phyloP scores from a whole-genome alignment of 2,888 invertebrate genomes.

The Luperina testacea region DNA sequence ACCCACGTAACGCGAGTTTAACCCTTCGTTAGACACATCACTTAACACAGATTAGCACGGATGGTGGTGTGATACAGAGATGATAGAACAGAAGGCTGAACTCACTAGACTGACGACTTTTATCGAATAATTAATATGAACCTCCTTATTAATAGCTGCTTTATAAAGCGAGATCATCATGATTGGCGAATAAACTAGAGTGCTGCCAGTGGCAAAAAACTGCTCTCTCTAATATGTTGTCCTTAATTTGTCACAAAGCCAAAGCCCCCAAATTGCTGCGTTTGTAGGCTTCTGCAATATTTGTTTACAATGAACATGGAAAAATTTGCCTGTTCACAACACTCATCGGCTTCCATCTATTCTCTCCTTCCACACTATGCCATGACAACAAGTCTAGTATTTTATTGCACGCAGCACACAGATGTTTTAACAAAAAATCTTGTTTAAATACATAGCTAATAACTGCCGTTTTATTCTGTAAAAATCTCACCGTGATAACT shows the following conservation, averaged over 20 bases:
- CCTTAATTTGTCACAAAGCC: background rate
- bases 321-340: background rate
- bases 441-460: too few species aligned
- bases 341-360: background rate
- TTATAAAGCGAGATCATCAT: background rate
- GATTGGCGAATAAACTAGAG: background rate
- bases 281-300: background rate
- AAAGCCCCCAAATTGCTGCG: background rate
- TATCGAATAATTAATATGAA: background rate
- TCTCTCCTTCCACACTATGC: too few species aligned
- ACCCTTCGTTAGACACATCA: conserved; percentile 50
- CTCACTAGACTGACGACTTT: background rate
- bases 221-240: too few species aligned
- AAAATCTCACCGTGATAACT: too few species aligned
- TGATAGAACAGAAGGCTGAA: conserved; percentile 9
- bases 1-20: conserved; percentile 51
- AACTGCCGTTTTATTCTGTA: too few species aligned
- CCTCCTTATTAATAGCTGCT: background rate
- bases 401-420: too few species aligned
- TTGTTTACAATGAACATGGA: background rate
- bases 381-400: too few species aligned
- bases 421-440: too few species aligned
- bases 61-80: background rate
- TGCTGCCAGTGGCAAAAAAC: background rate
- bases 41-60: conserved; percentile 37